Percentiles rank a stretch among this genome's conserved stretches.
These are phyloP conservation scores for Omphaloscelis lunosa DNA, from an alignment of 2,888 invertebrate species.

Conservation along the genomic window DNA sequence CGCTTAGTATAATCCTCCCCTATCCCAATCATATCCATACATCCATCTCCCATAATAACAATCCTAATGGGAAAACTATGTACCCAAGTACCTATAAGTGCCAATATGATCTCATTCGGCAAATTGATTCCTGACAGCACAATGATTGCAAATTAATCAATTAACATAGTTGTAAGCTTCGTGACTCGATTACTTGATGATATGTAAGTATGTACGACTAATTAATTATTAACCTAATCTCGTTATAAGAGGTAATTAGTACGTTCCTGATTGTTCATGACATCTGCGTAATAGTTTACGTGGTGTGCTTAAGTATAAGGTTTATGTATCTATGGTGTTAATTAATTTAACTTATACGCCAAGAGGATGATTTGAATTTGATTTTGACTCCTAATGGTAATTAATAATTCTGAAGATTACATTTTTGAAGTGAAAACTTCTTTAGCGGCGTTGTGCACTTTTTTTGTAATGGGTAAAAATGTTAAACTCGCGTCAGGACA, in stretches of 20 bases:
- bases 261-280: constrained; percentile 55
- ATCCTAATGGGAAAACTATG: constrained; percentile 45
- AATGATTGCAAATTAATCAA: constrained; percentile 66
- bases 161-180: constrained; percentile 59
- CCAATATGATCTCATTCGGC: constrained; percentile 58
- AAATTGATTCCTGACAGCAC: constrained; percentile 60
- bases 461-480: too few species aligned
- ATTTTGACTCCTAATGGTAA: background rate
- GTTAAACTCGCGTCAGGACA: too few species aligned
- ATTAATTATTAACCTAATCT: constrained; percentile 68
- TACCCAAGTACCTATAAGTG: constrained; percentile 30
- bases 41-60: constrained; percentile 6
- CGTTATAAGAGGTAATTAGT: constrained; percentile 59
- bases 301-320: background rate
- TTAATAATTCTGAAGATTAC: too few species aligned
- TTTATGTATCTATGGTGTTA: background rate
- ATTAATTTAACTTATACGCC: background rate
- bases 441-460: too few species aligned
- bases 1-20: background rate
- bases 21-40: background rate
- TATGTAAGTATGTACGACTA: constrained; percentile 58
- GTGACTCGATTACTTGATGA: constrained; percentile 64
- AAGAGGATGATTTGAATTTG: background rate
- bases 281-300: constrained; percentile 33
- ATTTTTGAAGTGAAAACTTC: too few species aligned